Conservation (phyloP, 2,888 invertebrate genomes). For the Clistopyga incitator region DNA sequence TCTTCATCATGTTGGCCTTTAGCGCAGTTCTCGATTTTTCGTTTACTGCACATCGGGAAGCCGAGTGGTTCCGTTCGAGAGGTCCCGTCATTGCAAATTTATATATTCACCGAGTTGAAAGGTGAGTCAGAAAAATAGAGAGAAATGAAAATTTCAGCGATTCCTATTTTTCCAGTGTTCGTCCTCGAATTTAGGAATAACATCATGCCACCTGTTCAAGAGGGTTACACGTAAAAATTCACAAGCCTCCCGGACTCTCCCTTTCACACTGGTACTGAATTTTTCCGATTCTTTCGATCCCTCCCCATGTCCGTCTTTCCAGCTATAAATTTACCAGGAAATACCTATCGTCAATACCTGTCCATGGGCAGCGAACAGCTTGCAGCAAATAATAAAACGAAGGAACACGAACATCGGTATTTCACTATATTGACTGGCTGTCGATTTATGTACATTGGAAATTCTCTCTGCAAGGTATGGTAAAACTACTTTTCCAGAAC, state of each 20-base stretch:
- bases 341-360: constrained; percentile 19
- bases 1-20: constrained; percentile 16
- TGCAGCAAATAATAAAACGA: constrained; percentile 21
- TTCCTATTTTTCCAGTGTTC: constrained; percentile 8
- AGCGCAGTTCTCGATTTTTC: constrained; percentile 11
- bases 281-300: constrained; percentile 20
- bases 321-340: constrained; percentile 13
- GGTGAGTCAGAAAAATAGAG: neutral
- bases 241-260: neutral
- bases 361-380: constrained; percentile 27
- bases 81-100: constrained; percentile 3
- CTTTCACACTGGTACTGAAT: neutral
- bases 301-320: constrained; percentile 9
- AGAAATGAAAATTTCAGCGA: constrained; percentile 28
- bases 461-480: neutral
- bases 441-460: constrained; percentile 22
- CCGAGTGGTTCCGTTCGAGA: constrained; percentile 10
- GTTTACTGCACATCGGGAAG: neutral
- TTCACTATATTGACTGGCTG: constrained; percentile 25
- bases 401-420: neutral
- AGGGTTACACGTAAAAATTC: constrained; percentile 13
- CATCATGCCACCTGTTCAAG: constrained; percentile 29
- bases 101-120: constrained; percentile 26
- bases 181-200: constrained; percentile 24
- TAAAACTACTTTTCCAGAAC: constrained; percentile 4